Evolutionary conservation across 2,113 vertebrate genomes (phyloP).

Genomic region (Osmerus eperlanus): DNA sequence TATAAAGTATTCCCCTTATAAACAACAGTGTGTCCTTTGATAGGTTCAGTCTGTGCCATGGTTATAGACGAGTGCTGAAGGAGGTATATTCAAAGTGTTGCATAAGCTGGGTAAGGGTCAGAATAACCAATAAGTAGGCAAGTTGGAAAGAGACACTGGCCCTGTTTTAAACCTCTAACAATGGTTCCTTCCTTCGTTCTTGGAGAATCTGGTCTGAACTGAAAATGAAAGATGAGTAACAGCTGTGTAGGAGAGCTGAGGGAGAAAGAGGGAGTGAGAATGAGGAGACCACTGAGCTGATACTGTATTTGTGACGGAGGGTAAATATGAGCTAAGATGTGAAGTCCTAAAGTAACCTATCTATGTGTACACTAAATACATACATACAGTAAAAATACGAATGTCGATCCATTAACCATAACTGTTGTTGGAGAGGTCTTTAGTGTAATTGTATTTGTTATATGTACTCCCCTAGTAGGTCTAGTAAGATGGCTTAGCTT

Average conservation of each 20-base stretch:
- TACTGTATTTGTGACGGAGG: not conserved
- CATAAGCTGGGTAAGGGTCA: constrained; percentile 20
- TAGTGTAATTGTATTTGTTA: too few species aligned
- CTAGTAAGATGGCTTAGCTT: not conserved
- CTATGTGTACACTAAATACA: too few species aligned
- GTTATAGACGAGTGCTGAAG: constrained; percentile 5
- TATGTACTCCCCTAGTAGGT: too few species aligned
- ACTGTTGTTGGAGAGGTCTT: too few species aligned
- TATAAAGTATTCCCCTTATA: not conserved
- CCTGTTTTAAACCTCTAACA: too few species aligned
- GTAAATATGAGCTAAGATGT: not conserved
- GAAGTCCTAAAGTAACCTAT: too few species aligned
- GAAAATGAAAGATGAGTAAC: not conserved
- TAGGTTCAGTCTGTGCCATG: not conserved
- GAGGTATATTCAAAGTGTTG: constrained; percentile 22
- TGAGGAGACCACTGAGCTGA: not conserved
- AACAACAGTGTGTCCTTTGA: constrained; percentile 38
- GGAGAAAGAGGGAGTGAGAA: not conserved
- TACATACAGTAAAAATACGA: too few species aligned
- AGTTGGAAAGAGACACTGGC: too few species aligned
- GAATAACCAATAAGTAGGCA: too few species aligned
- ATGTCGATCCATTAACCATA: too few species aligned
- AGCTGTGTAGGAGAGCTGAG: not conserved
- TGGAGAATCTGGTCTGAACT: not conserved
- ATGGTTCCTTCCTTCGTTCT: not conserved